phyloP scores from a whole-genome alignment of 2,888 invertebrate species.

The Archips xylosteana region DNA sequence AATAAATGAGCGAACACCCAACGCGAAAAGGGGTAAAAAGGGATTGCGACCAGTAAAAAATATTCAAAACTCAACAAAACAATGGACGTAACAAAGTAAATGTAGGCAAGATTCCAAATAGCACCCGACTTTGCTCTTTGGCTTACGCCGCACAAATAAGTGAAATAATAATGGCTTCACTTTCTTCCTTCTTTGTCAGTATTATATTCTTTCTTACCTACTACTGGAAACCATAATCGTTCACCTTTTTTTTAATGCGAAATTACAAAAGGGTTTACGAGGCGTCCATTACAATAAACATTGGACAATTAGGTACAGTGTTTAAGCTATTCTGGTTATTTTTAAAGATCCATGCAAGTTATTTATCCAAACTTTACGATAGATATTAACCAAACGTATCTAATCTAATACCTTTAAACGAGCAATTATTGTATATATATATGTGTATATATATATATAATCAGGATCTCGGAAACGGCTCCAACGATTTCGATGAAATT shows the following conservation, averaged over 20 bases:
- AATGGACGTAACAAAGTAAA: slow-evolving; percentile 70
- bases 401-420: too few species aligned
- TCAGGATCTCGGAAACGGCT: too few species aligned
- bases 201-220: slow-evolving; percentile 48
- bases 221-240: slow-evolving; percentile 52
- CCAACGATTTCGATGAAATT: too few species aligned
- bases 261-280: slow-evolving; percentile 40
- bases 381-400: too few species aligned
- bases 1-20: slow-evolving; percentile 72
- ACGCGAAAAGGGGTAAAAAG: slow-evolving; percentile 65
- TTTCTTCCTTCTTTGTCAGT: slow-evolving; percentile 61
- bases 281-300: slow-evolving; percentile 20
- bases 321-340: neutral
- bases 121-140: slow-evolving; percentile 58
- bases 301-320: slow-evolving; percentile 25
- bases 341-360: neutral
- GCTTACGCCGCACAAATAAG: slow-evolving; percentile 61
- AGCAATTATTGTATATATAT: too few species aligned
- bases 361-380: neutral
- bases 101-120: slow-evolving; percentile 61
- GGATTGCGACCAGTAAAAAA: slow-evolving; percentile 66
- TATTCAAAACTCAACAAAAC: slow-evolving; percentile 68
- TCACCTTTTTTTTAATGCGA: slow-evolving; percentile 44
- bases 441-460: too few species aligned
- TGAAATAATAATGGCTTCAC: slow-evolving; percentile 61